Evolutionary conservation across 2,797 vertebrate species (phyloP), one percentile per base, ranked within the genome.

Genomic region (Sorex maritimensis): DNA sequence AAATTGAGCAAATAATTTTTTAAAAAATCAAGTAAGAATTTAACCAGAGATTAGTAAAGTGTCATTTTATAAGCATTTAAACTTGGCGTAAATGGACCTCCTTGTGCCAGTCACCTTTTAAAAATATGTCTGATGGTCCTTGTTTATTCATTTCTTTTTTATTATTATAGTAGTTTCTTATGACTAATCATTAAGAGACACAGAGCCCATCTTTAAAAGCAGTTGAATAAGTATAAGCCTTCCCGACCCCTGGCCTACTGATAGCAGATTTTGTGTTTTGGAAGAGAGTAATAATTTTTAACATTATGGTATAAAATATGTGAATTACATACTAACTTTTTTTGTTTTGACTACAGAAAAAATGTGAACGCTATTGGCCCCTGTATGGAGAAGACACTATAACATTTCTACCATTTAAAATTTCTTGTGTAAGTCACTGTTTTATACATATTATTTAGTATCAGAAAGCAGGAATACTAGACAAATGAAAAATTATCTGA

Each of bases 291-390:
- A 23, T 14, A 86, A 61, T 38, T n/a, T 61, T 73, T 38, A 86
- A 80, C 24, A 74, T 10, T 46, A 49, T 21, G 5, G 12, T 41
- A 81, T 24, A 86, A 78, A 88, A 52, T 91, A 91, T 72, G 21
- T 41, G 69, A 38, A 79, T 93, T 96, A 88, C 69, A 89, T 58
- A 96, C 86, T 95, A 73, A 92, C 71, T 93, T 75, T 94, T 86
- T 81, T 82, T 95, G 69, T 84, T 96, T 97, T 96, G 90, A 94
- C 68, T 94, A 97, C 97, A 99, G 99, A 99, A 99, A 99, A 99
- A 99, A 97, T 99, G 99, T 98, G 99, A 99, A 94, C 98, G 99
- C 81, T 99, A 99, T 97, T 99, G 99, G 98, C 99, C 99, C 19
- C 96, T 98, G 82, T 98, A 98, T 81, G 98, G 98, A 91, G 99